Conservation (phyloP, 2,888 invertebrate species). For the Trachelus stipa region DNA sequence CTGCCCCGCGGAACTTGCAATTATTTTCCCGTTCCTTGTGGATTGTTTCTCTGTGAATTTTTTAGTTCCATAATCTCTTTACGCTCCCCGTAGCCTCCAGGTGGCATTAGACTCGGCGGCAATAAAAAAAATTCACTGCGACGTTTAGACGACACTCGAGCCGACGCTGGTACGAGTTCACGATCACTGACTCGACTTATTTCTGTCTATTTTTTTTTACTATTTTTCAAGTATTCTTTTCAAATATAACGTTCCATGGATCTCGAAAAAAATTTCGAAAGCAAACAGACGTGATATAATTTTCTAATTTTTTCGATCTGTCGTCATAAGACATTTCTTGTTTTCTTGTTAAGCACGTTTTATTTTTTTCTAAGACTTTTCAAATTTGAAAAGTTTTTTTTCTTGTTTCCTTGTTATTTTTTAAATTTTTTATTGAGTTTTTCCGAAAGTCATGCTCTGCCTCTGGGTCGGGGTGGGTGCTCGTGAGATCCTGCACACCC, state of each 20-base stretch:
- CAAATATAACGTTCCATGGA: not conserved
- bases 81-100: conserved; percentile 43
- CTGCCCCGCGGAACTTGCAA: conserved; percentile 58
- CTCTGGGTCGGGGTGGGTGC: not conserved
- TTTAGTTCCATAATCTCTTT: conserved; percentile 46
- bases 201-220: not conserved
- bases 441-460: not conserved
- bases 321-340: not conserved
- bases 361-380: not conserved
- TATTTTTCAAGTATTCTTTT: not conserved
- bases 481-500: not conserved
- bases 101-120: conserved; percentile 47
- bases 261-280: not conserved
- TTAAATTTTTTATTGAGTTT: not conserved
- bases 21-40: conserved; percentile 63
- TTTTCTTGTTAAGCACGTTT: not conserved
- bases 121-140: not conserved
- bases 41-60: conserved; percentile 62
- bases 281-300: not conserved
- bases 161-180: not conserved
- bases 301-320: not conserved
- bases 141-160: conserved; percentile 5
- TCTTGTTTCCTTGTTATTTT: not conserved
- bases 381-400: not conserved
- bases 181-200: not conserved